Evolutionary conservation across 92 coral and sea anemone genomes (phyloP), one percentile per base, ranked within the genome.

Genomic region (Muricea muricata): DNA sequence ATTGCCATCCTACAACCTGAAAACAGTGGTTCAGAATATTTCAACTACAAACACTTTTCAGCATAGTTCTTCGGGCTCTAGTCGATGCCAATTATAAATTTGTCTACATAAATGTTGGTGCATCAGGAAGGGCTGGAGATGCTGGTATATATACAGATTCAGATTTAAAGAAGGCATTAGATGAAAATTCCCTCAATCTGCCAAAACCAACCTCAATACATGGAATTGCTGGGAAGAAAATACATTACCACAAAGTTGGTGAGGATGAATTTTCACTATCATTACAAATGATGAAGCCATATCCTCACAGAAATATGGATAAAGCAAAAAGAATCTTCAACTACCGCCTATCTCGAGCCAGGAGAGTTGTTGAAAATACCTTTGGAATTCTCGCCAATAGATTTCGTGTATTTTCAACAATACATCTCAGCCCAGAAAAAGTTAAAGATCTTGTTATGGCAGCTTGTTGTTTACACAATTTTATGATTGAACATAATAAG

Each of bases 161-260:
- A 2, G 11, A 7, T 13, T 18, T 55, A 29, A 55, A 6, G 63
- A 55, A 24, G 11, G 63, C 63, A 10, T 14, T 7, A 0, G 63
- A 7, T 55, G 30, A 1, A 55, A 55, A 55, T 13, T 13, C 3
- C 6, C 63, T 55, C 25, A 55, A 55, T 55, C 23, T 55, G 30
- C 63, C 63, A 20, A 26, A 26, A 55, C 63, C 63, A 5, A 10
- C 25, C 6, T 55, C 30, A 3, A 25, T 65, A 11, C 35, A 7
- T 9, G 71, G 34, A 0, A 63, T 25, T 20, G 3, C 71, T n/a
- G 9, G 42, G 42, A 37, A 37, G 42, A 37, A 37, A 30, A 80
- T 80, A 80, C 15, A 20, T 32, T 80, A 80, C 58, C 84, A 80
- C 60, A 63, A 39, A 34, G 26, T 55, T 5, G 75, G 75, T 52